Base-by-base conservation (phyloP, 2,888 invertebrate genomes). In the Esperia sulphurella region DNA sequence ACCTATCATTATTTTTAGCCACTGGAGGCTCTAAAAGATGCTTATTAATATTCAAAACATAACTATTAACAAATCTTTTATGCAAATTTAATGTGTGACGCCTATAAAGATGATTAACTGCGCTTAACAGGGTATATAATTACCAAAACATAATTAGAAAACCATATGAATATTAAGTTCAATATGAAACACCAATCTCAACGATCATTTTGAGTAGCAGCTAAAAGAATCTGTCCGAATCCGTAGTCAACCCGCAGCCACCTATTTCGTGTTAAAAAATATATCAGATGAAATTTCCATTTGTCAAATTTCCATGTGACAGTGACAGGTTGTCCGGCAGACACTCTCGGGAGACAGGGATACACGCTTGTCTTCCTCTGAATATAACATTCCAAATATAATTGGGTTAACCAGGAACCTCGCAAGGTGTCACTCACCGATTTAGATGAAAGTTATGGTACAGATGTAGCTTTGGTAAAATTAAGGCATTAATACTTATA, bases 1-100 rank as follows among this genome's bases (percentile, higher is more conserved):
- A 8, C 8, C 58, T 53, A 64, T 58, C 55, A 76, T 74, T 77
- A 83, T 82, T 75, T 81, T 82, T 79, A 79, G 80, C 77, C 62
- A 63, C 61, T 60, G 48, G 52, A 61, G 48, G 52, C 54, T 58
- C 63, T 69, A 64, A 63, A 64, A 58, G 48, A 52, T 51, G 51
- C 50, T 21, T 54, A 77, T 83, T 75, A 72, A 64, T 74, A 83
- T 82, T 75, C 72, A 64, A 75, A 74, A 54, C 72, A 59, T 44
- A 33, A 39, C 43, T 12, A 37, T 31, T 43, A 31, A n/a, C n/a
- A 35, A 35, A n/a, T n/a, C 9, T 35, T 8, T n/a, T 35, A 35
- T 35, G 35, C 35, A 35, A 35, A 35, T n/a, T n/a, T 45, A 21
- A 42, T 41, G 13, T 39, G 41, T 33, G 30, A 31, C 30, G 35